phyloP scores from a whole-genome alignment of 2,888 invertebrate genomes.

The Elgonia sp. region DNA sequence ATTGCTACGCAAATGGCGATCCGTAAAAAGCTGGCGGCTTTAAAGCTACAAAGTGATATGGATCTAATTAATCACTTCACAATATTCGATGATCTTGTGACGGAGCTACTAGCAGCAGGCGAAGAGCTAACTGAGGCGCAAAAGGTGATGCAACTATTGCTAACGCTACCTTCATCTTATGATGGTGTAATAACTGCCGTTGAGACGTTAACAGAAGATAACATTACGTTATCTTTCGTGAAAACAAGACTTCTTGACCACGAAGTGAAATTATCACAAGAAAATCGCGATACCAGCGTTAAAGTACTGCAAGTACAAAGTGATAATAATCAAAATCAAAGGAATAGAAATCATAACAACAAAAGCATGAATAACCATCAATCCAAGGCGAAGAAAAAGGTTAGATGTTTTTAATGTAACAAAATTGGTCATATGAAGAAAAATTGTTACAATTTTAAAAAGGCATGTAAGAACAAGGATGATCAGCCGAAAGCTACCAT shows the following conservation, averaged over 20 bases:
- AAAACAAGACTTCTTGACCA: conserved; percentile 80
- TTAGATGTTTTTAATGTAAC: too few species aligned
- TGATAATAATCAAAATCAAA: too few species aligned
- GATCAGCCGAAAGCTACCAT: too few species aligned
- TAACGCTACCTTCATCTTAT: conserved; percentile 83
- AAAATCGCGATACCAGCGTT: conserved; percentile 77
- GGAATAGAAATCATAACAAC: too few species aligned
- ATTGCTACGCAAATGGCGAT: conserved; percentile 73
- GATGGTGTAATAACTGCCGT: conserved; percentile 84
- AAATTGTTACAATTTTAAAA: too few species aligned
- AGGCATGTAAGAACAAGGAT: too few species aligned
- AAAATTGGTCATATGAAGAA: too few species aligned
- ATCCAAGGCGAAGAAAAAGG: too few species aligned
- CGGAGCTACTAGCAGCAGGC: conserved; percentile 83
- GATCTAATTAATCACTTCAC: conserved; percentile 80
- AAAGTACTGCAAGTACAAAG: too few species aligned
- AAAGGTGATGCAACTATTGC: conserved; percentile 83
- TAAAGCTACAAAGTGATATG: conserved; percentile 76
- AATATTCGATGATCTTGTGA: conserved; percentile 83
- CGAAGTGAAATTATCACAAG: conserved; percentile 70
- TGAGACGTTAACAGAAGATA: conserved; percentile 82
- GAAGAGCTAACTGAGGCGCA: conserved; percentile 84
- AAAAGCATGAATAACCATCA: too few species aligned
- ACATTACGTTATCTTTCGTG: conserved; percentile 83
- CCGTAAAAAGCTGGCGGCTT: conserved; percentile 58